Evolutionary conservation across 1,140 invertebrate genomes (phyloP).

Genomic region (Vanessa tameamea): DNA sequence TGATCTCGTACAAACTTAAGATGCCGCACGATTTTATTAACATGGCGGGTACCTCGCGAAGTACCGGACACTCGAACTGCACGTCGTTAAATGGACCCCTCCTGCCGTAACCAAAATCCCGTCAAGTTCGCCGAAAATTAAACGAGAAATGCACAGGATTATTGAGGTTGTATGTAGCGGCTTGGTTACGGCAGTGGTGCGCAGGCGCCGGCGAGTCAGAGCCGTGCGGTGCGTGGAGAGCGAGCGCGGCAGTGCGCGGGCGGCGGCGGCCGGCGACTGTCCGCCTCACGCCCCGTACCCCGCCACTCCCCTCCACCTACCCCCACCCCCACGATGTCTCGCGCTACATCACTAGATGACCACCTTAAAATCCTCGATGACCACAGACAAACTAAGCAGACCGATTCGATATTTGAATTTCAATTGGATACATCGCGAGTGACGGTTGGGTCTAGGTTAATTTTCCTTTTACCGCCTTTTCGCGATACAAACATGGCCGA

Average conservation of each 20-base stretch:
- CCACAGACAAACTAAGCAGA: slow-evolving; percentile 53
- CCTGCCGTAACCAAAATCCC: slow-evolving; percentile 44
- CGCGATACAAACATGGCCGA: slow-evolving; percentile 69
- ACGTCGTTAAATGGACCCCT: slow-evolving; percentile 42
- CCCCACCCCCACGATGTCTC: slow-evolving; percentile 46
- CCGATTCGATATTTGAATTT: slow-evolving; percentile 50
- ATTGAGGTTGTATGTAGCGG: slow-evolving; percentile 18
- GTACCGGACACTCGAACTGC: slow-evolving; percentile 52
- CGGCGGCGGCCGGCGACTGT: slow-evolving; percentile 62
- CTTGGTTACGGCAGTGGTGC: slow-evolving; percentile 42
- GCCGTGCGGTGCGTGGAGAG: slow-evolving; percentile 51
- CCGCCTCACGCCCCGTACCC: slow-evolving; percentile 57
- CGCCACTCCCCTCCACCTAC: slow-evolving; percentile 41
- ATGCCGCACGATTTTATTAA: slow-evolving; percentile 42
- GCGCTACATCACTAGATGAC: slow-evolving; percentile 56
- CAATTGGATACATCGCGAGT: slow-evolving; percentile 40
- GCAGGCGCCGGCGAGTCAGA: slow-evolving; percentile 41
- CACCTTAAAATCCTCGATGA: slow-evolving; percentile 47
- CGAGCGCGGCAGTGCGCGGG: slow-evolving; percentile 64
- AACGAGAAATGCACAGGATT: slow-evolving; percentile 35
- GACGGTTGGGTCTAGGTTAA: slow-evolving; percentile 43
- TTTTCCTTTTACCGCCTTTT: slow-evolving; percentile 47
- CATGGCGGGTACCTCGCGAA: slow-evolving; percentile 40
- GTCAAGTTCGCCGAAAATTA: slow-evolving; percentile 31
- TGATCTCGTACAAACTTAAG: slow-evolving; percentile 42